Conservation (phyloP, 1,140 invertebrate species). For the Charaxes varanes region DNA sequence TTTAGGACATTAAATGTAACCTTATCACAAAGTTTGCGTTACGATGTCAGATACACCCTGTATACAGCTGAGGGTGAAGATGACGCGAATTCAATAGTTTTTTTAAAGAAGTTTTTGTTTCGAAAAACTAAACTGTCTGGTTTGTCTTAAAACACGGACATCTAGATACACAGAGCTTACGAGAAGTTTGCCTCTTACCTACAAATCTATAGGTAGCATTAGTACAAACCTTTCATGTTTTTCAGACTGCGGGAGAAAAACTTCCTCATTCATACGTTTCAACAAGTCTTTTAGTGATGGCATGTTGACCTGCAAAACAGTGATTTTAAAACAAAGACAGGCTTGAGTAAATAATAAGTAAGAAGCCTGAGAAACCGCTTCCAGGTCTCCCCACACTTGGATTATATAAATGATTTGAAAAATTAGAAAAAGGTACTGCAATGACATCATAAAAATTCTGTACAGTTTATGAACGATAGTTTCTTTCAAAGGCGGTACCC, state of each 20-base stretch:
- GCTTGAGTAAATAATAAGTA: conserved; percentile 60
- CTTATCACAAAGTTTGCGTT: too few species aligned
- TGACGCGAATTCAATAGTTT: too few species aligned
- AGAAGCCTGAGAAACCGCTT: conserved; percentile 49
- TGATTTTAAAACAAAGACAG: conserved; percentile 58
- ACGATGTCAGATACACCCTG: too few species aligned
- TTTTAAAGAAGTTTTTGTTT: too few species aligned
- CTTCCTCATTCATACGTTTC: conserved; percentile 40
- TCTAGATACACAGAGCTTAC: too few species aligned
- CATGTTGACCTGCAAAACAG: conserved; percentile 47
- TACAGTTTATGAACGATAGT: conserved; percentile 26
- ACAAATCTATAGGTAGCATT: too few species aligned
- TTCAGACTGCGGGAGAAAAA: conserved; percentile 38
- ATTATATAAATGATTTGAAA: conserved; percentile 56
- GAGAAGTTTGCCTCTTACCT: too few species aligned
- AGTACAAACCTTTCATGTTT: conserved; percentile 44
- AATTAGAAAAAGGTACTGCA: conserved; percentile 56
- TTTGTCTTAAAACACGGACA: too few species aligned
- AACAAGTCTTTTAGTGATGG: conserved; percentile 32
- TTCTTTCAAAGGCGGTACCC: conserved; percentile 41
- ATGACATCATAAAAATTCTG: conserved; percentile 45
- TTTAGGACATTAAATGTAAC: too few species aligned
- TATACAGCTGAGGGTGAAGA: too few species aligned
- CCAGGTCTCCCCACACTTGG: conserved; percentile 54
- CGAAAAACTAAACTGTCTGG: too few species aligned